Conservation (phyloP, 2,888 invertebrate genomes). For the Yponomeuta cagnagella region DNA sequence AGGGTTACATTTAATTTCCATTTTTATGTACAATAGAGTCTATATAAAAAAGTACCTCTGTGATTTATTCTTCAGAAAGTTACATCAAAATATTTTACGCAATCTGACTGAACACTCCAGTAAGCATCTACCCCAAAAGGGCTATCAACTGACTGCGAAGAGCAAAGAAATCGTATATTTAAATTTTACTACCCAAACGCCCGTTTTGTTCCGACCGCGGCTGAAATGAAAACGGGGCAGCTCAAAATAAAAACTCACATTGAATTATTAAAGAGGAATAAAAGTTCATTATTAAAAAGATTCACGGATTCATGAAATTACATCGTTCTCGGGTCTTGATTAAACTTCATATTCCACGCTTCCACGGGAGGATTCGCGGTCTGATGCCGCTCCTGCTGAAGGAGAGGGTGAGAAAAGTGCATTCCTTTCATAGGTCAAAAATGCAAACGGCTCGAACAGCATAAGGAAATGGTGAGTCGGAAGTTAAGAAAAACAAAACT, state of each 20-base stretch:
- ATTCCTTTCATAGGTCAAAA: too few species aligned
- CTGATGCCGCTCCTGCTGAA: too few species aligned
- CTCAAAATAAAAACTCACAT: background rate
- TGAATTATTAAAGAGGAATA: background rate
- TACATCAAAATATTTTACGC: background rate
- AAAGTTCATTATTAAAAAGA: conserved; percentile 2
- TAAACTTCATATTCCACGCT: background rate
- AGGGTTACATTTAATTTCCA: too few species aligned
- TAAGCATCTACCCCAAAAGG: background rate
- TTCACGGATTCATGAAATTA: conserved; percentile 1
- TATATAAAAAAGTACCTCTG: too few species aligned
- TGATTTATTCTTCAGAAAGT: background rate
- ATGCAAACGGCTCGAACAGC: too few species aligned
- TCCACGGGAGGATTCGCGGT: background rate
- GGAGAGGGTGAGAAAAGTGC: too few species aligned
- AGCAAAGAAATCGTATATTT: background rate
- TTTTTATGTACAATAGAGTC: too few species aligned
- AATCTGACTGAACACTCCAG: background rate
- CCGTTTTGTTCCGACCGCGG: background rate
- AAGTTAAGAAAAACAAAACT: too few species aligned
- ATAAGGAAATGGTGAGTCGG: too few species aligned
- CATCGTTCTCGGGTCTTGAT: background rate
- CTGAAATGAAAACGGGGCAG: background rate
- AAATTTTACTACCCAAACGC: conserved; percentile 1
- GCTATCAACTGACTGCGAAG: background rate